Base-by-base conservation (phyloP, 2,113 vertebrate species). In the Pedetes capensis region DNA sequence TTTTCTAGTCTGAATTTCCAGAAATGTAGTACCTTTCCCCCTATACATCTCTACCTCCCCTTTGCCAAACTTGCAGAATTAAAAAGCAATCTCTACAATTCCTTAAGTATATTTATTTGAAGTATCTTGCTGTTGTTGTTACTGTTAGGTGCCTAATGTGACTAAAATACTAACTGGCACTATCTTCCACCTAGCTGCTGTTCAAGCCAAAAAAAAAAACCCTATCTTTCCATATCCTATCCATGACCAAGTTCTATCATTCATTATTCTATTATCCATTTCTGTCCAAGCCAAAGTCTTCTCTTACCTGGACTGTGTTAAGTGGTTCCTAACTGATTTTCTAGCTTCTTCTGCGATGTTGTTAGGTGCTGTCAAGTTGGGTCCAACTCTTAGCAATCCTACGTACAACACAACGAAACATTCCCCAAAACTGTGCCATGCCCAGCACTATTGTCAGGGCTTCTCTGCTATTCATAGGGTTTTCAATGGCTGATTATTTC, bases 41-140 rank as follows among this genome's bases (percentile, higher is more conserved):
- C 16, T 20, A 71, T 44, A 76, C 42, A 83, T 25, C 27, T 55
- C 49, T 37, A 39, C 34, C 32, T 57, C 25, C 87, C 55, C 68
- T 90, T 18, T 76, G n/a, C 75, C 22, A 61, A 89, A 91, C 32
- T 57, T 76, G 92, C 18, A 75, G 42, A 94, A 88, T 91, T 86
- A 69, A 95, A 96, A 97, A 82, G 64, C 76, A 90, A 82, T 82
- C 72, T 88, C 72, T 39, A 72, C 51, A 37, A 81, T 72, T 82
- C 63, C n/a, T 88, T 88, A 91, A 61, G 86, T 74, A 91, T 34
- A 95, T 68, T 69, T 39, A 90, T 55, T 71, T 79, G 66, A 59
- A 22, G 66, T 94, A 32, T 86, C n/a, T n/a, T n/a, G n/a, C n/a
- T n/a, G n/a, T n/a, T n/a, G n/a, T n/a, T n/a, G n/a, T n/a, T n/a